phyloP scores from a whole-genome alignment of 2,113 vertebrate genomes.

The Cochlearius cochlearius region DNA sequence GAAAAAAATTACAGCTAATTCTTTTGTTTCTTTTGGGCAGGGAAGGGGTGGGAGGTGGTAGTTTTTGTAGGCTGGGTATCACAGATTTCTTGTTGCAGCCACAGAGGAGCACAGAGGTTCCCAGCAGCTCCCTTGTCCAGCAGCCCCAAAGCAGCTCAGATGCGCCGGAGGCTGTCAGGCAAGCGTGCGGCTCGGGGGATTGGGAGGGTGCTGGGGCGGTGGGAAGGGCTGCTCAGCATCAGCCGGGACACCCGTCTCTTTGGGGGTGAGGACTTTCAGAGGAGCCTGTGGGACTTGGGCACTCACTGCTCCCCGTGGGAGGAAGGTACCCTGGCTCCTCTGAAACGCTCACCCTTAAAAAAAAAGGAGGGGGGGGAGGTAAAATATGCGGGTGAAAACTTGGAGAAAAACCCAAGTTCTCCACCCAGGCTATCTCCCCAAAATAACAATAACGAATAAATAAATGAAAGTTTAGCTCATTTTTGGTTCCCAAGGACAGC shows the following conservation, averaged over 20 bases:
- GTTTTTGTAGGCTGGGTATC: neutral
- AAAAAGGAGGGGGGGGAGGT: rapidly evolving
- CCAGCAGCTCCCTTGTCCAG: slow-evolving; percentile 67
- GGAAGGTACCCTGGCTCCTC: neutral
- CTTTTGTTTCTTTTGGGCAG: neutral
- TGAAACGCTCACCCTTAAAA: neutral
- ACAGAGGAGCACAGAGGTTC: neutral
- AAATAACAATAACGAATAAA: neutral
- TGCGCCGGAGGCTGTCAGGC: neutral
- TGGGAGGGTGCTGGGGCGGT: neutral
- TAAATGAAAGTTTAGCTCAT: neutral
- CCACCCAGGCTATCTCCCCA: neutral
- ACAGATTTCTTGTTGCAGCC: neutral
- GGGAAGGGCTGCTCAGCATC: no score
- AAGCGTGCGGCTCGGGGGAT: rapidly evolving
- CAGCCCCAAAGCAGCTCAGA: slow-evolving; percentile 44
- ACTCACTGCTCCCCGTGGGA: neutral
- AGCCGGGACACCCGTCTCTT: neutral
- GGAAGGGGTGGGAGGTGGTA: neutral
- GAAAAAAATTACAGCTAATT: neutral
- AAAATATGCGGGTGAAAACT: neutral
- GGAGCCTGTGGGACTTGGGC: neutral
- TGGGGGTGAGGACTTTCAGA: no score
- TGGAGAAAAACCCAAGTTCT: neutral
- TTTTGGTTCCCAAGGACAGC: neutral